These are phyloP conservation scores for Pentamera pediparva DNA, from an alignment of 53 echinoderm and acorn worm species.

Conservation along the genomic window DNA sequence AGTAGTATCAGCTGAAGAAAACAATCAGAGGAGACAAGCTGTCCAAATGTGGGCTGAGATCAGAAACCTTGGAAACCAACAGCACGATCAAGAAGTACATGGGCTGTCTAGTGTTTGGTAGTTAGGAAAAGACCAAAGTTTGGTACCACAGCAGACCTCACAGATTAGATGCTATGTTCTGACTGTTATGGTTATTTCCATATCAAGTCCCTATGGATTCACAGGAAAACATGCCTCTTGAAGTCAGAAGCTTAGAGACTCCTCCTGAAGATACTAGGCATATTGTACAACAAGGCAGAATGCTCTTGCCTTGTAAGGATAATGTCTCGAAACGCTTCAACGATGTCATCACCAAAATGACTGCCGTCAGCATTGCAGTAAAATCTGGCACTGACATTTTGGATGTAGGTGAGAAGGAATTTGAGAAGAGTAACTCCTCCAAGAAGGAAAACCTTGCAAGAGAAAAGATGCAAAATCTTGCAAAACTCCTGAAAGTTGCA, in stretches of 20 bases:
- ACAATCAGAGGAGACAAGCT: too few relatives aligned
- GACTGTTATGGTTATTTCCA: not conserved
- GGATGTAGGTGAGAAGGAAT: constrained; percentile 27
- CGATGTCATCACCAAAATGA: constrained; percentile 9
- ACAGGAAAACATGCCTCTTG: constrained; percentile 33
- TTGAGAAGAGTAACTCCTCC: constrained; percentile 28
- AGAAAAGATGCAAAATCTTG: constrained; percentile 34
- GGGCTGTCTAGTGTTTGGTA: too few relatives aligned
- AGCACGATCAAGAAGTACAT: too few relatives aligned
- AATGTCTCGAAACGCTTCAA: not conserved
- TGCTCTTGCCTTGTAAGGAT: not conserved
- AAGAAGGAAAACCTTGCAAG: constrained; percentile 4
- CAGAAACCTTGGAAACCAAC: too few relatives aligned
- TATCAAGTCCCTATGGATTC: constrained; percentile 29
- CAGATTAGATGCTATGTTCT: not conserved
- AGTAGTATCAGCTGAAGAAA: too few relatives aligned
- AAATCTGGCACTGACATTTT: constrained; percentile 48
- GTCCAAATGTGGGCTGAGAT: too few relatives aligned
- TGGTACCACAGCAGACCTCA: not conserved
- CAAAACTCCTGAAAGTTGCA: constrained; percentile 18
- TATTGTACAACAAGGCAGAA: not conserved
- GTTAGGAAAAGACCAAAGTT: not conserved
- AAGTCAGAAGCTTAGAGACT: not conserved
- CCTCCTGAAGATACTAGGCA: not conserved
- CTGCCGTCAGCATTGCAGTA: constrained; percentile 17